A percentile compares a stretch with the other conserved stretches of the same genome.
These are phyloP conservation scores for Solenodon paradoxus DNA, from an alignment of 2,113 vertebrate species.

Conservation along the genomic window DNA sequence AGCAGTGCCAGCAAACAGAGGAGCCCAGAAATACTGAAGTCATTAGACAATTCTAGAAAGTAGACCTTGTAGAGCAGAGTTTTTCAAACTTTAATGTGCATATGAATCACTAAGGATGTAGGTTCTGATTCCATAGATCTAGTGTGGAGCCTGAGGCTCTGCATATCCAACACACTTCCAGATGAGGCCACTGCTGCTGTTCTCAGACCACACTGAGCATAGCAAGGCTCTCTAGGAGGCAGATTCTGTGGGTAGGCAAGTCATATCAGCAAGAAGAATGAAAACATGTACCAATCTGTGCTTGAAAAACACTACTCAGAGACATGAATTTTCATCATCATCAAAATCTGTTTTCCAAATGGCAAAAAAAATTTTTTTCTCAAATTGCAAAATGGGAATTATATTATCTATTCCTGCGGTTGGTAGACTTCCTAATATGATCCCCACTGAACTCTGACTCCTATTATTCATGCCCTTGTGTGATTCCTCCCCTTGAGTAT, in stretches of 20 bases:
- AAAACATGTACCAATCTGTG: neutral
- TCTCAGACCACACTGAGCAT: neutral
- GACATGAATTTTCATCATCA: neutral
- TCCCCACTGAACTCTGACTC: neutral
- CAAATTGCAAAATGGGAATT: neutral
- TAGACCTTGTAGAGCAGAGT: neutral
- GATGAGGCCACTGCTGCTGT: neutral
- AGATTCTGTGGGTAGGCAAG: neutral
- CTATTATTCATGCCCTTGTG: neutral
- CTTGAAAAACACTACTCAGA: neutral
- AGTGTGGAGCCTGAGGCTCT: neutral
- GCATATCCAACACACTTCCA: neutral
- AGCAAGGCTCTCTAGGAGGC: neutral
- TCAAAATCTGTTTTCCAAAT: neutral
- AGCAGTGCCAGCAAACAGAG: neutral
- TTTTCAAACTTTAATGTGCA: neutral
- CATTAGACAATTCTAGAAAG: neutral
- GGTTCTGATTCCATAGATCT: neutral
- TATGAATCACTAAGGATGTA: neutral
- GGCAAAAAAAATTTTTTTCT: too few species aligned
- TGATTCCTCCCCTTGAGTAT: neutral
- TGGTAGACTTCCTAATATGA: neutral
- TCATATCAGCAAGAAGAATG: neutral
- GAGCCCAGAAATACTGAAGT: neutral
- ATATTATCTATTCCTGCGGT: neutral